Conservation (phyloP, 2,888 invertebrate genomes). For the Papilio protenor region DNA sequence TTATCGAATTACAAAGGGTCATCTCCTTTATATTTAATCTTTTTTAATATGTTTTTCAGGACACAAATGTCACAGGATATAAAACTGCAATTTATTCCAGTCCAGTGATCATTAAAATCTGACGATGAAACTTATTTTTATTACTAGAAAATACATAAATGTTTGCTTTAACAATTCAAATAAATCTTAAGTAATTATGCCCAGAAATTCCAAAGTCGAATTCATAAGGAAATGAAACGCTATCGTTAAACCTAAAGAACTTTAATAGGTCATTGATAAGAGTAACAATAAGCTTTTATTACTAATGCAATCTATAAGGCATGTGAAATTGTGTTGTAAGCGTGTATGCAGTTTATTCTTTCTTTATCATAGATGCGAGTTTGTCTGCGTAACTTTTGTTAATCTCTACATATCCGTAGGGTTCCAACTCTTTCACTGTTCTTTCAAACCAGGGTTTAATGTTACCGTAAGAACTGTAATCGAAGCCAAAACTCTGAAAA, state of each 20-base stretch:
- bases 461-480: conserved; percentile 83
- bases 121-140: background rate
- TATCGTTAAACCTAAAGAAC: conserved; percentile 3
- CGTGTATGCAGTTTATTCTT: conserved; percentile 54
- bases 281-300: conserved; percentile 36
- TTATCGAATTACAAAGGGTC: background rate
- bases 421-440: conserved; percentile 86
- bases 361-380: conserved; percentile 82
- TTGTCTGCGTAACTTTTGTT: conserved; percentile 84
- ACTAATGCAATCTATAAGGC: conserved; percentile 6
- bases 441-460: conserved; percentile 87
- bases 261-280: conserved; percentile 39
- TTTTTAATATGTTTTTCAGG: too few species aligned
- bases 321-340: background rate
- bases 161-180: too few species aligned
- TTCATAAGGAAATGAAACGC: conserved; percentile 24
- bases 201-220: background rate
- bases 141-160: background rate
- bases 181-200: background rate
- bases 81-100: background rate
- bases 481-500: conserved; percentile 81
- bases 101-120: background rate
- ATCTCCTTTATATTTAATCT: background rate
- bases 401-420: conserved; percentile 88
- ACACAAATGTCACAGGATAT: too few species aligned